These are phyloP conservation scores for Tyto alba DNA, from an alignment of 2,113 vertebrate species.

Conservation along the genomic window DNA sequence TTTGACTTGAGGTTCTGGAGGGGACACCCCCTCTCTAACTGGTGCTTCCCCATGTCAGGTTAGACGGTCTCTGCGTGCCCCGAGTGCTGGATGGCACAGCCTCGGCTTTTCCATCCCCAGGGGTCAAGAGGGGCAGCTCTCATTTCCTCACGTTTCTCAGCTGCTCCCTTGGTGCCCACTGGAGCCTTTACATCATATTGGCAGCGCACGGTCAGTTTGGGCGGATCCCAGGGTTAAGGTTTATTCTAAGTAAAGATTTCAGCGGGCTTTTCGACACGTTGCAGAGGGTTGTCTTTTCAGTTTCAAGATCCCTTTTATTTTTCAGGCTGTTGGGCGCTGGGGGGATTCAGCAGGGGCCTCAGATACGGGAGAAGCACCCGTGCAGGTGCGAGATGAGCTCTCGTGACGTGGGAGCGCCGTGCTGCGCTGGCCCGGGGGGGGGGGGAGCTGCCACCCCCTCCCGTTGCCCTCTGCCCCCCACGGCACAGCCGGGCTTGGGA, in stretches of 20 bases:
- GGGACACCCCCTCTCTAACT: accelerated
- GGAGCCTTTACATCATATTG: neutral
- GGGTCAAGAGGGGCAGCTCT: neutral
- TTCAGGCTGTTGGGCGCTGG: neutral
- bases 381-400: neutral
- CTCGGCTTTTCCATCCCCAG: neutral
- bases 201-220: neutral
- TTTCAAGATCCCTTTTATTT: neutral
- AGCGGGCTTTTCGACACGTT: neutral
- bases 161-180: neutral
- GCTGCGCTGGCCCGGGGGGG: neutral
- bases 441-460: neutral
- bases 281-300: neutral
- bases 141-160: neutral
- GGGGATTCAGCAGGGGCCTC: neutral
- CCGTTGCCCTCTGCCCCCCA: neutral
- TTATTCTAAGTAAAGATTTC: neutral
- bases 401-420: neutral
- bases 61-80: neutral
- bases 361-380: neutral
- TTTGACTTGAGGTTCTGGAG: neutral
- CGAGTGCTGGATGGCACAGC: accelerated
- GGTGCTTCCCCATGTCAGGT: neutral
- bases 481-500: neutral
- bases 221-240: neutral